Percentiles rank a stretch among this genome's conserved stretches.
Evolutionary conservation across 2,113 vertebrate genomes (phyloP).

Genomic region (Tamias sibiricus): DNA sequence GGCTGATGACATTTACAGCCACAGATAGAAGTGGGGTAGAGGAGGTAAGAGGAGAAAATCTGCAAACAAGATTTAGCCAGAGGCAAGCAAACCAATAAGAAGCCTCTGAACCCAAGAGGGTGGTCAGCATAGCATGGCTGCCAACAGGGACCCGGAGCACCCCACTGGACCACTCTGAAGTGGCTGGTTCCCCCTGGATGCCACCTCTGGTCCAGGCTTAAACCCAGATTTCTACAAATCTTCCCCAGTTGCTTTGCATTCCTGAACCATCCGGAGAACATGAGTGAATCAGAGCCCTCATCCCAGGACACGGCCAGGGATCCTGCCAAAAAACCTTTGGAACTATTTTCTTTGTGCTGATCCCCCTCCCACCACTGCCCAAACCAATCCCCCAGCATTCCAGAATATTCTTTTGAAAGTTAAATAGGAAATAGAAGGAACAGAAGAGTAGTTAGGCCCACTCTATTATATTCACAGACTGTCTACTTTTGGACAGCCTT

Average conservation of each 20-base stretch:
- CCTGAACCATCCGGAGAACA: background rate
- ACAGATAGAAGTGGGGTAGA: background rate
- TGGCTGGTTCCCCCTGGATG: background rate
- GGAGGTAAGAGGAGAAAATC: background rate
- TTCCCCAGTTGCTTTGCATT: background rate
- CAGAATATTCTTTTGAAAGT: conserved; percentile 20
- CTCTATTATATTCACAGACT: background rate
- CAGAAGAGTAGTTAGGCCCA: background rate
- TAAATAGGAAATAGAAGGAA: background rate
- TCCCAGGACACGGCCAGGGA: background rate
- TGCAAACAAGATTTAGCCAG: background rate
- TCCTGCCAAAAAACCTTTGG: background rate
- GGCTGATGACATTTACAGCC: background rate
- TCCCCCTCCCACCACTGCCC: too few relatives aligned
- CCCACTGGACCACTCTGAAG: background rate
- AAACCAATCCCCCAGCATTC: background rate
- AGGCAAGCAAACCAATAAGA: background rate
- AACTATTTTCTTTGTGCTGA: background rate
- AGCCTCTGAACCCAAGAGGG: background rate
- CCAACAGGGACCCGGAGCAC: background rate
- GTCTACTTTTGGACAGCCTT: background rate
- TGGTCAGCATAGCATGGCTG: too few relatives aligned
- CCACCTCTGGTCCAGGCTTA: background rate
- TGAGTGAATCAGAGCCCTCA: background rate
- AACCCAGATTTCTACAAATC: background rate